These are phyloP conservation scores for Ridgeia piscesae DNA, from an alignment of 1,140 invertebrate species.

Conservation along the genomic window DNA sequence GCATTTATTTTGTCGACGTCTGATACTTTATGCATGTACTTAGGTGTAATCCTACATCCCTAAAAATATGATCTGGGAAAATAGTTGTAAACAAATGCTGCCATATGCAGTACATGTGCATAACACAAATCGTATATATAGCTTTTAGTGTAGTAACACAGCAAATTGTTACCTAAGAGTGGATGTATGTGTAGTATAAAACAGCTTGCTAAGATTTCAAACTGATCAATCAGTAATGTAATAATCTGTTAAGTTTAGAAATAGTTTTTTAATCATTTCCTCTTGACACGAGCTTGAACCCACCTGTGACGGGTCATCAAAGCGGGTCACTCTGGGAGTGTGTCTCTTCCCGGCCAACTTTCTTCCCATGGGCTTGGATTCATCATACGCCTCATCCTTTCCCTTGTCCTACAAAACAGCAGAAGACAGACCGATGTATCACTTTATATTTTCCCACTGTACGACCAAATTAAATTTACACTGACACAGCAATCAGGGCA, in stretches of 20 bases:
- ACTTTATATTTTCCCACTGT: not conserved
- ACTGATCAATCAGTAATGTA: not conserved
- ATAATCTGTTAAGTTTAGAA: not conserved
- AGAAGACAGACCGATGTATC: not conserved
- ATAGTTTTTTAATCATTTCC: slow-evolving; percentile 16
- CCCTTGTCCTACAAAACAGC: slow-evolving; percentile 23
- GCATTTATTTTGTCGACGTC: not conserved
- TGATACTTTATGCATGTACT: not conserved
- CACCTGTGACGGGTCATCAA: slow-evolving; percentile 14
- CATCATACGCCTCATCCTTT: slow-evolving; percentile 25
- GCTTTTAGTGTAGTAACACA: not conserved
- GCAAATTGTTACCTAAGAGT: not conserved
- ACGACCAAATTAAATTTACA: too few species aligned
- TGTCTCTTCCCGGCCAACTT: not conserved
- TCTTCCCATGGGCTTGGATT: not conserved
- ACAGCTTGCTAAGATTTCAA: too few species aligned
- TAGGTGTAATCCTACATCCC: not conserved
- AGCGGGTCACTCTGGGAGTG: not conserved
- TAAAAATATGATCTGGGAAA: not conserved
- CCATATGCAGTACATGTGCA: not conserved
- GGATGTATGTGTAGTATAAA: not conserved
- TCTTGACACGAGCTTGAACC: not conserved
- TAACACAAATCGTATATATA: not conserved
- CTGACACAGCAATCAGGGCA: too few species aligned
- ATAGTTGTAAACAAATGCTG: not conserved